Base-by-base conservation (phyloP, 92 coral and sea anemone species). In the Paramuricea clavata region DNA sequence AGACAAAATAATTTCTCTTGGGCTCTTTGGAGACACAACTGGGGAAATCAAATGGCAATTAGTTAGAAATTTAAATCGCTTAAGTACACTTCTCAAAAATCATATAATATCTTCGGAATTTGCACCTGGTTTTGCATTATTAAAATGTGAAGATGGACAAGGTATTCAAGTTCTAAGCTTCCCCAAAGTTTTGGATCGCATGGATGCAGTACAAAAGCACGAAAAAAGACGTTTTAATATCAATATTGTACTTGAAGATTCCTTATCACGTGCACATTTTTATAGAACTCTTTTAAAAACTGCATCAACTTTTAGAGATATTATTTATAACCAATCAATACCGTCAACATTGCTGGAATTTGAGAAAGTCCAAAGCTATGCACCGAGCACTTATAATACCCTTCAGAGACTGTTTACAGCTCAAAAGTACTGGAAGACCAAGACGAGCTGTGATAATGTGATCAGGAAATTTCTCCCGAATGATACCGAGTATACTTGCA, bases 251-350 rank as follows among this genome's bases (percentile, higher is more conserved):
- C 15, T 74, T 1, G 62, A 74, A 74, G 81, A 74, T 30, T 49
- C 81, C 0, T 44, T 74, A n/a, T 44, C 81, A 15, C 61, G 61
- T 27, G 31, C 35, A n/a, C 81, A 74, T 26, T 74, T 74, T 44
- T 74, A 74, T 62, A 49, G 81, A 41, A 74, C 81, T 41, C 81
- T 74, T 12, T 41, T 44, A 3, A 74, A 74, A 74, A 74, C 81
- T 43, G 81, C 81, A n/a, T 44, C 81, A 28, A 52, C 81, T 15
- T 74, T 74, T 25, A 26, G 81, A 31, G 60, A 74, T n/a, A 74
- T 74, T 25, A 22, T 74, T 52, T 74, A 74, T 49, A 52, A 74
- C 36, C 81, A 74, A 44, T 47, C 81, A 43, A 74, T 74, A 22
- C 89, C 83, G n/a, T 49, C 81, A 19, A 74, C 81, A 0, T 13